Evolutionary conservation across 2,888 invertebrate species (phyloP).

Genomic region (Agrotis puta): DNA sequence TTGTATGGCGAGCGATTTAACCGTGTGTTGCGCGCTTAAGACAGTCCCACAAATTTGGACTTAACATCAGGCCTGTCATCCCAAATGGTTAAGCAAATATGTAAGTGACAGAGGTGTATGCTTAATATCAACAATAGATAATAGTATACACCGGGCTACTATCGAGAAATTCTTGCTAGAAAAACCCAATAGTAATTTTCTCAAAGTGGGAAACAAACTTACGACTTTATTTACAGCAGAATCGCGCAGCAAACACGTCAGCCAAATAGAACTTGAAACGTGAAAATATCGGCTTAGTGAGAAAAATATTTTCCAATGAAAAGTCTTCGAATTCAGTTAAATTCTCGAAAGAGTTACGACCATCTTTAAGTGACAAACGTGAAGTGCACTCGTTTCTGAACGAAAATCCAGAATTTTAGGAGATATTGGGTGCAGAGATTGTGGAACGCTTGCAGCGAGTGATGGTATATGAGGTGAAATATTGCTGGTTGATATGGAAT

Average conservation of each 20-base stretch:
- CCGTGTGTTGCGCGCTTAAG: too few species aligned
- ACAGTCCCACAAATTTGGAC: too few species aligned
- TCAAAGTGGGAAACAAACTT: neutral
- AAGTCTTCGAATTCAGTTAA: constrained; percentile 27
- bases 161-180: neutral
- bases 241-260: neutral
- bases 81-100: neutral
- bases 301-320: constrained; percentile 12
- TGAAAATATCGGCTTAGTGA: neutral
- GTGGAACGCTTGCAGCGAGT: neutral
- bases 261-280: too few species aligned
- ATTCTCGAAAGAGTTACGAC: constrained; percentile 17
- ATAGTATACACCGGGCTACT: neutral
- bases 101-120: too few species aligned
- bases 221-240: neutral
- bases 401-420: constrained; percentile 17
- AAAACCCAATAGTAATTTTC: neutral
- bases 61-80: neutral
- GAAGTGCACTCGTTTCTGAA: constrained; percentile 21
- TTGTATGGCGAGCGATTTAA: too few species aligned
- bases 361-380: constrained; percentile 22
- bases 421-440: constrained; percentile 5
- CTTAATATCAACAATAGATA: neutral
- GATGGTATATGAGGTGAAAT: constrained; percentile 8
- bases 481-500: constrained; percentile 1